These are phyloP conservation scores for Microcebus ravelobensis DNA, from an alignment of 2,113 vertebrate species.

Conservation along the genomic window DNA sequence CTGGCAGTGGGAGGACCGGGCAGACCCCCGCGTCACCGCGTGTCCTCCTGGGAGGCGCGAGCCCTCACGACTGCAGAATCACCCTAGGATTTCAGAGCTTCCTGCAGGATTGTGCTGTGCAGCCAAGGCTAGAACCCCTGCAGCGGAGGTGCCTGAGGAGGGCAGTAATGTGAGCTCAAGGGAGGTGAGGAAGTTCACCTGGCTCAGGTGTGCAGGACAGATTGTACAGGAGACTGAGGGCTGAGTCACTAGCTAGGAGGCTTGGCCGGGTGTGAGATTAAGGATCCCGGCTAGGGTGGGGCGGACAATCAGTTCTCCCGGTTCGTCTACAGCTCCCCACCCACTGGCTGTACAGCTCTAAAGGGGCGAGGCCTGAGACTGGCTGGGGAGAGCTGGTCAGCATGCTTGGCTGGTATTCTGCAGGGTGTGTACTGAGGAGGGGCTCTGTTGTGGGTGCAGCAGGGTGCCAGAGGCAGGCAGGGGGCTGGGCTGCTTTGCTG, in stretches of 20 bases:
- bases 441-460: slow-evolving; percentile 21
- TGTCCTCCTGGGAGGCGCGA: not conserved
- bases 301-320: not conserved
- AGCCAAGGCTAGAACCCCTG: not conserved
- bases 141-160: not conserved
- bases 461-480: not conserved
- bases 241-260: not conserved
- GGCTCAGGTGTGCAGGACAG: not conserved
- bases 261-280: not conserved
- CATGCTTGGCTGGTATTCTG: not conserved
- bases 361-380: slow-evolving; percentile 12
- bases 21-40: not conserved
- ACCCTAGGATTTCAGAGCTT: not conserved
- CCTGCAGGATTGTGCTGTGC: too few species aligned
- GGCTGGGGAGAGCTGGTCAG: not conserved
- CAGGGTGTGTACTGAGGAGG: not conserved
- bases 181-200: not conserved
- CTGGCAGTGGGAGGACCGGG: not conserved
- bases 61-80: not conserved
- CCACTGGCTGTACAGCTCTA: not conserved
- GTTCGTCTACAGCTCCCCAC: not conserved
- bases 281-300: not conserved
- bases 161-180: not conserved
- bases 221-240: not conserved
- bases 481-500: not conserved